Base-by-base conservation (phyloP, 1,140 invertebrate genomes). In the Chironomus tepperi region DNA sequence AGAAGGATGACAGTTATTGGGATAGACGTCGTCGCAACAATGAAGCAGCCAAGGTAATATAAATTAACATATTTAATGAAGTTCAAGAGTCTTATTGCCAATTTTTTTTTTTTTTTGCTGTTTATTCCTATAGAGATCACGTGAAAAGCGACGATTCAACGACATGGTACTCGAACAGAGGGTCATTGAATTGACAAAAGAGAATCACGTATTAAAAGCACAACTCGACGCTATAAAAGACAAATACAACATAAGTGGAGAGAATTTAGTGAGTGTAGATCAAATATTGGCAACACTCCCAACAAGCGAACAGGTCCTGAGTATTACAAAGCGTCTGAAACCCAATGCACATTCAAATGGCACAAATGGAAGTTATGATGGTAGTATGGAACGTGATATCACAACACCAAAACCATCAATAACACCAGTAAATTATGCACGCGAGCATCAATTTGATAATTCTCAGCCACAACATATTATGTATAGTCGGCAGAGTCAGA, bases 1-100 rank as follows among this genome's bases (percentile, higher is more conserved):
- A 96, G 79, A 99, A 98, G 82, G 96, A 99, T 79, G 94, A 97
- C 77, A 94, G 92, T 78, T 98, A 99, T 83, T 99, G 97, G 97
- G 96, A 98, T 83, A 87, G 96, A 42, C 86, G 97, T 64, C 86
- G 95, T 64, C 88, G 96, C 42, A 98, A 98, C 84, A 99, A 99
- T 83, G 96, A 98, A 82, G 94, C 97, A 0, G 97, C 95, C 34
- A 95, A 97, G 24, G 24, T 34, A 34, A 34, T 2, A 2, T 34
- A 34, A 34, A 34, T 34, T 34, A 34, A 34, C 24, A 34, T 34
- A 34, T 34, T 34, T 34, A 2, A 34, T 34, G 24, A 5, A 34
- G 24, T 34, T 34, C 5, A 34, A 34, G 24, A 2, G 5, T 34
- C 24, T 34, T 2, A 34, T 34, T 34, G 24, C 2, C 24, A 34